Conservation (phyloP, 2,113 vertebrate species). For the Nesoenas mayeri region DNA sequence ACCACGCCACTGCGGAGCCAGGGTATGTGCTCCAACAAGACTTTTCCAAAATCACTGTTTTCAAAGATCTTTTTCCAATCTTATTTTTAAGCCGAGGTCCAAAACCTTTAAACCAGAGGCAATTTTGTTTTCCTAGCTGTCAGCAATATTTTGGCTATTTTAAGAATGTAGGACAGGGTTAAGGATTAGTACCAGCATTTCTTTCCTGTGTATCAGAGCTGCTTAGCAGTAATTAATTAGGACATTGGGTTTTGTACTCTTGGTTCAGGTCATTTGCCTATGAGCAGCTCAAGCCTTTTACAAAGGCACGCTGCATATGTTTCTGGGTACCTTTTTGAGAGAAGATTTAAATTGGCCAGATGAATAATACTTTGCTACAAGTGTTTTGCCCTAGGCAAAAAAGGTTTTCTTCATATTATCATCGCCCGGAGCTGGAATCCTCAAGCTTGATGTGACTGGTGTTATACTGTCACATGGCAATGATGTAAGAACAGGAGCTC, state of each 20-base stretch:
- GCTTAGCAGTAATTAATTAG: slow-evolving; percentile 88
- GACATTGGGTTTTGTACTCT: slow-evolving; percentile 84
- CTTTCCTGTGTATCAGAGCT: slow-evolving; percentile 82
- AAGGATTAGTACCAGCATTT: slow-evolving; percentile 83
- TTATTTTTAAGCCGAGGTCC: not conserved
- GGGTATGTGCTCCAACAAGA: not conserved
- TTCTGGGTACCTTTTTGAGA: slow-evolving; percentile 81
- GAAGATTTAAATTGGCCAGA: slow-evolving; percentile 85
- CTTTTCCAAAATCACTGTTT: not conserved
- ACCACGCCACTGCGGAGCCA: accelerated
- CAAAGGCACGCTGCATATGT: slow-evolving; percentile 83
- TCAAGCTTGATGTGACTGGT: slow-evolving; percentile 78
- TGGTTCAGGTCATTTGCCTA: slow-evolving; percentile 85
- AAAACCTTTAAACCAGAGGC: slow-evolving; percentile 50
- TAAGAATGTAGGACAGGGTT: slow-evolving; percentile 84
- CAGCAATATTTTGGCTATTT: slow-evolving; percentile 83
- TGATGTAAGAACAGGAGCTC: slow-evolving; percentile 82
- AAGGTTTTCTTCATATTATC: slow-evolving; percentile 78
- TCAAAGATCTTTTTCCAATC: not conserved
- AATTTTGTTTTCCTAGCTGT: slow-evolving; percentile 79
- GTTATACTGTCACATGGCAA: slow-evolving; percentile 81
- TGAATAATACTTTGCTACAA: slow-evolving; percentile 84
- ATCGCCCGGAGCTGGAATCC: slow-evolving; percentile 79
- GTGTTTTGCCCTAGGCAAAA: slow-evolving; percentile 83
- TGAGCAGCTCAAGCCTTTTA: slow-evolving; percentile 77